Base-by-base conservation (phyloP, 1,140 invertebrate species). In the Acromyrmex heyeri region DNA sequence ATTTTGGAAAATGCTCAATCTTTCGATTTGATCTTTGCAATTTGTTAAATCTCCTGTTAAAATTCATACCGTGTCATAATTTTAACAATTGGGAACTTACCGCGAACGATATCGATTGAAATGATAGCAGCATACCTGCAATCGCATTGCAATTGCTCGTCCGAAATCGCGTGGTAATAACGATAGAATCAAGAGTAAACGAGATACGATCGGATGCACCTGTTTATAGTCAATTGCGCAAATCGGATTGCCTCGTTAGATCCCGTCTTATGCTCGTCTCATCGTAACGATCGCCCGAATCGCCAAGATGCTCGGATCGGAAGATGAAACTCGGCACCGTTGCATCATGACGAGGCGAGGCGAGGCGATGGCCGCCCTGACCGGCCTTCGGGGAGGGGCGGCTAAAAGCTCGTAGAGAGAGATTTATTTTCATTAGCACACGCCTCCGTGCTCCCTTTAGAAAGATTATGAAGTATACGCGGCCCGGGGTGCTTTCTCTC, bases 391-490 rank as follows among this genome's bases (percentile, higher is more conserved):
- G 18, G 27, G 18, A 27, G 75, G 76, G 5, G 21, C 16, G 57
- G 67, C 27, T 61, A 14, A 82, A 67, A 82, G 30, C 77, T 69
- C 85, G 34, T n/a, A 5, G 30, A 24, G 72, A 34, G 48, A 88
- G 86, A 89, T 89, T 88, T 88, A 88, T 86, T 86, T 86, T 88
- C 88, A 87, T 89, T 89, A 79, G 59, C 55, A 69, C 69, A 67
- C 82, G 59, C 73, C 73, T 62, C 64, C 69, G 24, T 38, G 65
- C 70, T 10, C 79, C 24, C 64, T 83, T 88, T 87, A 44, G 53
- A 61, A 79, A 75, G 62, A 83, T 83, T 77, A 75, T 76, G 55
- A 87, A 87, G 44, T 65, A 64, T 59, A 67, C 79, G 79, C 38
- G 67, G 55, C 65, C 65, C 67, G 34, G 34, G 55, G 57, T 30